These are phyloP conservation scores for Chrysocyon brachyurus DNA, from an alignment of 2,797 vertebrate species.

Conservation along the genomic window DNA sequence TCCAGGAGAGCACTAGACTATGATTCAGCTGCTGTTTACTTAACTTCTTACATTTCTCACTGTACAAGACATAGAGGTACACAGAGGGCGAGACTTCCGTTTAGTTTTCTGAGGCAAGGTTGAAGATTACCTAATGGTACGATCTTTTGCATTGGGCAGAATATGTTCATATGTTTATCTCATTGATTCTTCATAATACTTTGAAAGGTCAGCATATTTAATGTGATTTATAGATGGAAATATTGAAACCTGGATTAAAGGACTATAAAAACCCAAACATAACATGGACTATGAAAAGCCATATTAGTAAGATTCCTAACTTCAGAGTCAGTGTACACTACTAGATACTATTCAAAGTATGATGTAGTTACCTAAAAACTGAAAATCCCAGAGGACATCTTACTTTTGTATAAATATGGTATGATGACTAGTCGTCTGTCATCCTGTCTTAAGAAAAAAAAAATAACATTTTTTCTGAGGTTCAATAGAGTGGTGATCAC, in stretches of 20 bases:
- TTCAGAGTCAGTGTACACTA: background rate
- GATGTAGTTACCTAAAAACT: background rate
- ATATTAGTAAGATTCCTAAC: background rate
- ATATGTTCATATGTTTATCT: background rate
- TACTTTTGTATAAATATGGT: background rate
- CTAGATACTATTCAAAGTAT: background rate
- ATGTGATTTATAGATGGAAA: background rate
- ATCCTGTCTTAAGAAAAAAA: background rate
- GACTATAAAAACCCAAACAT: background rate
- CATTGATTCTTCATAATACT: background rate
- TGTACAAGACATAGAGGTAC: background rate
- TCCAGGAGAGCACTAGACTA: background rate
- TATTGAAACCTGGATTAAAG: constrained; percentile 3
- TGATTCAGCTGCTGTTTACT: background rate
- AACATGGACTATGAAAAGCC: background rate
- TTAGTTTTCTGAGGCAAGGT: background rate
- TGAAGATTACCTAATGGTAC: background rate
- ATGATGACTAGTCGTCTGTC: background rate
- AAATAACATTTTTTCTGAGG: background rate
- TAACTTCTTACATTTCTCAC: background rate
- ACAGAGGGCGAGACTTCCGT: background rate
- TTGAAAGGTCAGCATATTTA: background rate
- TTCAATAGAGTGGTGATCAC: background rate
- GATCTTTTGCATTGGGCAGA: background rate
- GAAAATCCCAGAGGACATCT: background rate